Evolutionary conservation across 2,888 invertebrate genomes (phyloP), one percentile per base, ranked within the genome.

Genomic region (Lepetodrilus schrolli): DNA sequence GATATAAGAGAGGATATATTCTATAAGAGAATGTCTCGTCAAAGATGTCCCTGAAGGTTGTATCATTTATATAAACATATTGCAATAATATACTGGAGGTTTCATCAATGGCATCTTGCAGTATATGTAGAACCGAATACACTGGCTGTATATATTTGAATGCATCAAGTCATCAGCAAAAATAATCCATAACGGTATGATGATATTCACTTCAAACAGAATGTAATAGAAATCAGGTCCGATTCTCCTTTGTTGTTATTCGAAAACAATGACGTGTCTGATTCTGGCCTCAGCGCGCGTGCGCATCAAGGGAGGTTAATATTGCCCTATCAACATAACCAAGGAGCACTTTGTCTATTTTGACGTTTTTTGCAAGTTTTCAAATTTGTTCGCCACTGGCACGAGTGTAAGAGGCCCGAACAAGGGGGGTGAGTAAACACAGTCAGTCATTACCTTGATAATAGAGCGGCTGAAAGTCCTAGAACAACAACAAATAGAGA

Each of bases 311-410:
- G 58, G 17, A 30, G 58, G 58, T 30, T 58, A 58, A 58, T 58
- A 30, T 58, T 58, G 26, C 58, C 58, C 23, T 58, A 58, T 58
- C 30, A 58, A 58, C 58, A 58, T 58, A n/a, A 34, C 30, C 34
- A 34, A n/a, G 10, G 58, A 30, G 5, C 23, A 58, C 13, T 30
- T 30, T 30, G 58, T 34, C 58, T 30, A 58, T 58, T 58, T 58
- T 58, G 58, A 58, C 58, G 58, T 58, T 58, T 58, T 58, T 58
- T 58, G 58, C 58, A 58, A 58, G 58, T 58, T 58, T 58, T 58
- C 58, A 58, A 58, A 58, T 58, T 58, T 58, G 58, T 30, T 58
- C 58, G 58, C 58, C 58, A 58, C 58, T 26, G 58, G 58, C 58
- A 30, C n/a, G 58, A 58, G 58, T 58, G 58, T 58, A 58, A 58